Conservation (phyloP, 64 coral and sea anemone genomes). For the Montipora foliosa region DNA sequence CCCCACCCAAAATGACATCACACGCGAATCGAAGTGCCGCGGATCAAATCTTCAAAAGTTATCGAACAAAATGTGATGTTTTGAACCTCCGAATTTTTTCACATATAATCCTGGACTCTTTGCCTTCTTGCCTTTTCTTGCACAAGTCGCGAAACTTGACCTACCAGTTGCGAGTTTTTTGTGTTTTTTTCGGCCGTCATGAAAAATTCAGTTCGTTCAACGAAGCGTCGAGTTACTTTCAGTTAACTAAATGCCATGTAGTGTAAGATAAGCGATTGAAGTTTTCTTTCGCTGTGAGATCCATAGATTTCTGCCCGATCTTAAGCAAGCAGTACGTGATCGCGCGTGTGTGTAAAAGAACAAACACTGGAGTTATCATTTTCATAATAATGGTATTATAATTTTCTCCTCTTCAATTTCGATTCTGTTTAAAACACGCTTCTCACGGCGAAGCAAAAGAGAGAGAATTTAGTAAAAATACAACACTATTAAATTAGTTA, state of each 20-base stretch:
- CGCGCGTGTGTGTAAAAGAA: conserved; percentile 1
- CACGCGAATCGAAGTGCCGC: background rate
- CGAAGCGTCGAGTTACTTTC: conserved; percentile 39
- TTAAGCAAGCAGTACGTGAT: background rate
- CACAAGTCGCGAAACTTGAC: conserved; percentile 13
- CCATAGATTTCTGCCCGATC: background rate
- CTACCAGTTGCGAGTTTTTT: conserved; percentile 40
- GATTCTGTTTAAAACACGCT: conserved; percentile 71
- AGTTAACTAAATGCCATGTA: conserved; percentile 61
- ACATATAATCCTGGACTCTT: background rate
- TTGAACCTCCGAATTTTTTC: background rate
- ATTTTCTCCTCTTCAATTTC: conserved; percentile 74
- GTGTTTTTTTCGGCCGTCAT: conserved; percentile 40
- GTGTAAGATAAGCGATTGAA: background rate
- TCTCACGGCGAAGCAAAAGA: conserved; percentile 2
- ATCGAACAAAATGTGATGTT: background rate
- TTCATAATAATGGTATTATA: conserved; percentile 71
- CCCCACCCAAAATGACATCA: conserved; percentile 42
- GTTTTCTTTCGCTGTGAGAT: background rate
- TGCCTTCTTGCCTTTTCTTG: conserved; percentile 8
- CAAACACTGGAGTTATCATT: conserved; percentile 44
- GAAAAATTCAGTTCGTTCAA: conserved; percentile 78
- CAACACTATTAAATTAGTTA: conserved; percentile 81
- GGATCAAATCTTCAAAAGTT: background rate
- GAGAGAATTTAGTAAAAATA: conserved; percentile 92